Conservation (phyloP, 2,113 vertebrate genomes). For the Copsychus sechellarum region DNA sequence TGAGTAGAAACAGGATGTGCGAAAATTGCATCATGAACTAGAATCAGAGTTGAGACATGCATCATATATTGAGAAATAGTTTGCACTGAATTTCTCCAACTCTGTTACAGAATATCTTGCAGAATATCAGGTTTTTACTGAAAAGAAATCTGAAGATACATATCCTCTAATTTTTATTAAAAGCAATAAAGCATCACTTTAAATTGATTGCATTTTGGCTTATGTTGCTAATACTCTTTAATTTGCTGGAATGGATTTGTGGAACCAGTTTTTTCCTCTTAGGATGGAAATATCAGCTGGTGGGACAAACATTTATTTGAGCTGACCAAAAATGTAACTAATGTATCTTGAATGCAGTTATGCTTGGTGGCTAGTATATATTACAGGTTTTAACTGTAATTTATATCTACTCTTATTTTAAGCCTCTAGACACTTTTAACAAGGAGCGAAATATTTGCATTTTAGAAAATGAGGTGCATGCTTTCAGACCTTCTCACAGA, state of each 20-base stretch:
- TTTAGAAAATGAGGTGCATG: neutral
- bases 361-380: neutral
- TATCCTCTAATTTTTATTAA: neutral
- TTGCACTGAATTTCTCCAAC: neutral
- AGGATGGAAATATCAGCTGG: neutral
- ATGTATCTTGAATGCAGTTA: neutral
- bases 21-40: neutral
- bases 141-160: neutral
- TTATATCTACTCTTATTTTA: neutral
- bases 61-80: neutral
- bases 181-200: neutral
- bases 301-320: neutral
- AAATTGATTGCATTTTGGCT: neutral
- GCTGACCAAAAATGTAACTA: neutral
- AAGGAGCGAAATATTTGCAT: neutral
- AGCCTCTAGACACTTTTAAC: neutral
- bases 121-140: neutral
- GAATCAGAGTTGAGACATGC: slow-evolving; percentile 4
- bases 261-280: neutral
- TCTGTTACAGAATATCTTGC: neutral
- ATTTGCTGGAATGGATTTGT: neutral
- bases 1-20: neutral
- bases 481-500: neutral
- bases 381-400: neutral
- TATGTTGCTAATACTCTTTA: neutral